Base-by-base conservation (phyloP, 2,797 vertebrate species). In the Capromys pilorides region DNA sequence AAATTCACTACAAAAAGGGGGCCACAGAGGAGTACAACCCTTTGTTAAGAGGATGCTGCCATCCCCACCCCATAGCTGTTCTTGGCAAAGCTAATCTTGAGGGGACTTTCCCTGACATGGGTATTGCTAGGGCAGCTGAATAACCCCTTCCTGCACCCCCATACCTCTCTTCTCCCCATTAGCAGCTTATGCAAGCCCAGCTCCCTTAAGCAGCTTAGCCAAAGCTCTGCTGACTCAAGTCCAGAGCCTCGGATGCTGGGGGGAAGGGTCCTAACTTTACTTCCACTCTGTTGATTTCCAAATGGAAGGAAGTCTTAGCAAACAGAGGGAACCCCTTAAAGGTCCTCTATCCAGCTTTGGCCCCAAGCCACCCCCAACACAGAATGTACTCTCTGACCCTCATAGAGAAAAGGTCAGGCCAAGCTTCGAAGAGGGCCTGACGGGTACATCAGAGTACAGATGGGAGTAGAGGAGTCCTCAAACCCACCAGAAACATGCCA, bases 171-270 rank as follows among this genome's bases (percentile, higher is more conserved):
- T 80, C 18, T 45, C 61, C 39, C 77, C 28, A 39, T 95, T 97
- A 97, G 95, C 90, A 5, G 96, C 95, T 97, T 97, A 97, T 31
- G 41, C 16, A 59, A 95, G 79, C 84, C 94, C 73, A 91, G 89
- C 57, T 94, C 86, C 62, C 78, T 75, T 97, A 97, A 97, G 96
- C 96, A 88, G 97, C 96, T 97, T 97, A 97, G 71, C 41, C 75
- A 77, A 91, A 96, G 95, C 96, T 96, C 93, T 95, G 95, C 96
- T 96, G 94, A 97, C 91, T 95, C 89, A 86, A 88, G 93, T 26
- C 73, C 71, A 85, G 93, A 87, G 82, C 86, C 84, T 75, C 54
- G 66, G 93, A 86, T 91, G 93, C 4, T 49, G 28, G 64, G 67
- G 73, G 92, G 54, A 36, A 84, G 91, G 73, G 67, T 39, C 71